A percentile compares a stretch with the other conserved stretches of the same genome.
Conservation (phyloP, 2,888 invertebrate genomes). For the Eilema depressum region DNA sequence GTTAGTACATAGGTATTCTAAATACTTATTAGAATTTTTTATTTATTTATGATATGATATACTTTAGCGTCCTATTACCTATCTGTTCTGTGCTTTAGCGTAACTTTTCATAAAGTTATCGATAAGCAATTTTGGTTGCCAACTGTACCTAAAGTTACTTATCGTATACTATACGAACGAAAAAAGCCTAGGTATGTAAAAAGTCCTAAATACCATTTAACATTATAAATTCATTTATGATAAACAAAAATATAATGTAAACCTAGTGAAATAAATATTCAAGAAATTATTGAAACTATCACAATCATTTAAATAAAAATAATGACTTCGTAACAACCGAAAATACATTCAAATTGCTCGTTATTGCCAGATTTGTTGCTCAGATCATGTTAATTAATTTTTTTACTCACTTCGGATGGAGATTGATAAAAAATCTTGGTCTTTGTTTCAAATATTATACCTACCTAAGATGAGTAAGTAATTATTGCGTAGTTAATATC, state of each 20-base stretch:
- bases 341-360: not conserved
- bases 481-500: too few relatives aligned
- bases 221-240: not conserved
- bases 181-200: too few relatives aligned
- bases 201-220: too few relatives aligned
- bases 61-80: too few relatives aligned
- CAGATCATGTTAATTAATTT: constrained; percentile 36
- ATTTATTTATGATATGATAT: too few relatives aligned
- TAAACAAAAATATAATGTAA: not conserved
- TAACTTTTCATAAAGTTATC: too few relatives aligned
- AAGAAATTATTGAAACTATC: not conserved
- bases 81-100: too few relatives aligned
- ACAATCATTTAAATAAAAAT: not conserved
- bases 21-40: too few relatives aligned
- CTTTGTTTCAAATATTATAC: not conserved
- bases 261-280: not conserved
- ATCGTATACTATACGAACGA: too few relatives aligned
- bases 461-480: not conserved
- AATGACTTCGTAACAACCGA: constrained; percentile 13
- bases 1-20: too few relatives aligned
- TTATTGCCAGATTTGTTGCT: constrained; percentile 25
- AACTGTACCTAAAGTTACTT: too few relatives aligned
- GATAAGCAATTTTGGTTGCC: too few relatives aligned
- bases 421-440: constrained; percentile 3
- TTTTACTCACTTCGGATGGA: constrained; percentile 12